Evolutionary conservation across 2,888 invertebrate genomes (phyloP).

Genomic region (Eupithecia abbreviata): DNA sequence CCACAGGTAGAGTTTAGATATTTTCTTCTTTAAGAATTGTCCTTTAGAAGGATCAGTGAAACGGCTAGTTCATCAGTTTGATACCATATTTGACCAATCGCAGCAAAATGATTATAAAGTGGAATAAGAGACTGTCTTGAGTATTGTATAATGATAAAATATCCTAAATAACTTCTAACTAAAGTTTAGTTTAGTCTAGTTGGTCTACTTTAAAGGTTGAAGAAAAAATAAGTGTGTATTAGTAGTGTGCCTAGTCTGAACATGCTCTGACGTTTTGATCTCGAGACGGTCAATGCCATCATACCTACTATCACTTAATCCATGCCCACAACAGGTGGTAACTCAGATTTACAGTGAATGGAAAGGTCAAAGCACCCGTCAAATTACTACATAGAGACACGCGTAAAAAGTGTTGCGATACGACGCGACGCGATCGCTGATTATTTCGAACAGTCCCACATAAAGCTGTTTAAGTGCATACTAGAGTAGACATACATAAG

Average conservation of each 20-base stretch:
- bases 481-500: constrained; percentile 5
- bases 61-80: too few relatives aligned
- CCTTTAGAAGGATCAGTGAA: too few relatives aligned
- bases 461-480: constrained; percentile 4
- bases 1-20: too few relatives aligned
- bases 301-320: constrained; percentile 9
- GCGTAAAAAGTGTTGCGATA: not conserved
- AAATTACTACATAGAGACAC: constrained; percentile 2
- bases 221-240: not conserved
- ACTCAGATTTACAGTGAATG: constrained; percentile 51
- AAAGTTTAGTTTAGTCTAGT: too few relatives aligned
- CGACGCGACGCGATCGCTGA: not conserved
- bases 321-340: constrained; percentile 64
- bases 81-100: too few relatives aligned
- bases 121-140: not conserved
- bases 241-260: not conserved
- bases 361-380: constrained; percentile 46
- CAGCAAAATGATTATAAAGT: not conserved
- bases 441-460: not conserved
- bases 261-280: not conserved
- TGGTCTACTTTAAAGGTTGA: not conserved
- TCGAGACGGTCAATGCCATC: constrained; percentile 66
- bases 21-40: too few relatives aligned
- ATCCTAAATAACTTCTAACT: too few relatives aligned
- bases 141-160: not conserved